phyloP scores from a whole-genome alignment of 1,140 invertebrate species.

The Coelopa frigida region DNA sequence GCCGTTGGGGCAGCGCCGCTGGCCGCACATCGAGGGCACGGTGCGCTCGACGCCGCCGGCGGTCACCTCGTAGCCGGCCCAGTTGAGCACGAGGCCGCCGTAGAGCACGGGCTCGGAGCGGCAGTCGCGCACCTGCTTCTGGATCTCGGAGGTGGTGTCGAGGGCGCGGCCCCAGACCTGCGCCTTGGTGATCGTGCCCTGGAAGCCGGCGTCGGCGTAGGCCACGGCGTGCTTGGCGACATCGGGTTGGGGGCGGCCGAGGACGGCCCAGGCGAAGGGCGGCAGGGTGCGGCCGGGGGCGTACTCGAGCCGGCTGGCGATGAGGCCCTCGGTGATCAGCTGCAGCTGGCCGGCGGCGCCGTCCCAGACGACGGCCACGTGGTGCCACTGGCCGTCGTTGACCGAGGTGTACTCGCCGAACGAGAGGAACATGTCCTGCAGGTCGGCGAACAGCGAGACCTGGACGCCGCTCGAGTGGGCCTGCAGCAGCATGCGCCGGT shows the following conservation, averaged over 20 bases:
- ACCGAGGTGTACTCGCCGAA: constrained; percentile 88
- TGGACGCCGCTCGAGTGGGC: constrained; percentile 85
- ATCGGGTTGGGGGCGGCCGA: constrained; percentile 79
- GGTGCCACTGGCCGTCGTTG: constrained; percentile 95
- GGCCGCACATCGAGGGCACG: constrained; percentile 85
- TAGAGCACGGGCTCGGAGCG: constrained; percentile 86
- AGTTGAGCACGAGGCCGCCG: constrained; percentile 76
- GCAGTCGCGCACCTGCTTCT: constrained; percentile 86
- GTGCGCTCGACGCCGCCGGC: constrained; percentile 83
- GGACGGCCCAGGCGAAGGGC: constrained; percentile 79
- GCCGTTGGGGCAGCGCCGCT: constrained; percentile 76
- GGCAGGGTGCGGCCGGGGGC: constrained; percentile 70
- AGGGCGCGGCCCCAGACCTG: constrained; percentile 89
- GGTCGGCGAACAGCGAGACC: constrained; percentile 78
- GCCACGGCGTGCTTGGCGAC: constrained; percentile 52
- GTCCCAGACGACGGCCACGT: constrained; percentile 89
- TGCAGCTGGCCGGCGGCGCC: constrained; percentile 74
- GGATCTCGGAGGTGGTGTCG: constrained; percentile 87
- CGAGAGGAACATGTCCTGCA: constrained; percentile 83
- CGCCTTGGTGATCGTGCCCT: constrained; percentile 89
- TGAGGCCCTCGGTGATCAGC: constrained; percentile 86
- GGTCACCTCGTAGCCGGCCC: constrained; percentile 87
- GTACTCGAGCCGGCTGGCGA: constrained; percentile 84
- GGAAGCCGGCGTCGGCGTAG: constrained; percentile 82
- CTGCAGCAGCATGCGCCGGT: constrained; percentile 74